phyloP scores from a whole-genome alignment of 2,113 vertebrate species.

The Perca fluviatilis region DNA sequence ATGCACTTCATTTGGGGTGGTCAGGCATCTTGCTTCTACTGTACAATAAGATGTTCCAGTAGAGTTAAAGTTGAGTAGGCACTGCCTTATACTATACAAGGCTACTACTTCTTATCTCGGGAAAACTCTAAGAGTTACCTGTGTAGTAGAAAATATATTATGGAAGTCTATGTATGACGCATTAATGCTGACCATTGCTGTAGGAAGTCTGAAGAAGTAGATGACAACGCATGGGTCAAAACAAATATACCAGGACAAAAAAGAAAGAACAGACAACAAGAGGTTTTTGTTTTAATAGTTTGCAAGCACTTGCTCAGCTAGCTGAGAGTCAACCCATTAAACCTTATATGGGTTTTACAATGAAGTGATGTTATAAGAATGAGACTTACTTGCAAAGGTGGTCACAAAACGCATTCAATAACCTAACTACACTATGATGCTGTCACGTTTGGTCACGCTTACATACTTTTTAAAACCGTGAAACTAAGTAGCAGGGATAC shows the following conservation, averaged over 20 bases:
- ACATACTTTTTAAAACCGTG: not conserved
- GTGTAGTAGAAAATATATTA: not conserved
- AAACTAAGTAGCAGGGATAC: not conserved
- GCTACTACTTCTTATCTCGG: not conserved
- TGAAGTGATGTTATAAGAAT: not conserved
- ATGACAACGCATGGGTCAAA: conserved; percentile 7
- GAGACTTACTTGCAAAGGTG: not conserved
- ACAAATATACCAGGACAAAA: not conserved
- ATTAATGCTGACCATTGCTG: conserved; percentile 12
- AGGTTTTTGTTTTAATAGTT: not conserved
- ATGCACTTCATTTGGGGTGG: not conserved
- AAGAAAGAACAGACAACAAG: not conserved
- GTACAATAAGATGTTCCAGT: not conserved
- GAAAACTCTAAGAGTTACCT: not conserved
- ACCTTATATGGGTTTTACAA: not conserved
- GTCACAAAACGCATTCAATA: not conserved
- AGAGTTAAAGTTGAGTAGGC: not conserved
- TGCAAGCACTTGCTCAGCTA: not conserved
- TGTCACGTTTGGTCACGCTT: not conserved
- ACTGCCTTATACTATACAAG: no score
- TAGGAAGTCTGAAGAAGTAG: conserved; percentile 32
- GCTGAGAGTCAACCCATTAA: not conserved
- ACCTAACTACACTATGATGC: not conserved
- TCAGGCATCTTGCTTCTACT: not conserved
- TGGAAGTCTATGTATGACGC: not conserved